phyloP scores from a whole-genome alignment of 1,140 invertebrate species.

The Zaprionus vittiger region DNA sequence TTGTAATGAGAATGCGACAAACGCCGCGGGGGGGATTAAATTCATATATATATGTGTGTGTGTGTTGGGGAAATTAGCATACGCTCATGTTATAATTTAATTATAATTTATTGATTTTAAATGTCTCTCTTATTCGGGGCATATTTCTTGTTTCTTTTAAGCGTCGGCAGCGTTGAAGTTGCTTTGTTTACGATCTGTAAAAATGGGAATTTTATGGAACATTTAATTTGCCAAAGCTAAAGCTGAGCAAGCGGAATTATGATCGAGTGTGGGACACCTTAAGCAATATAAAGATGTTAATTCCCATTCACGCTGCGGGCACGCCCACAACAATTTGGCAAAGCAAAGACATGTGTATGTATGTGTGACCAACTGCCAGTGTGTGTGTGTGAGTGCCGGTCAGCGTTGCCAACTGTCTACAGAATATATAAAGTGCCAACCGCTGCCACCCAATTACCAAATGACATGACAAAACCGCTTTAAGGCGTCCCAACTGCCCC shows the following conservation, averaged over 20 bases:
- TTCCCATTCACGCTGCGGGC: not conserved
- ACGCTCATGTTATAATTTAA: constrained; percentile 80
- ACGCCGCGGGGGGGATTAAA: constrained; percentile 57
- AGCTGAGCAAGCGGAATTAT: constrained; percentile 32
- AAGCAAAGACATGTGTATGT: constrained; percentile 21
- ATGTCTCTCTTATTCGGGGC: constrained; percentile 62
- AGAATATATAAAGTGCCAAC: constrained; percentile 83
- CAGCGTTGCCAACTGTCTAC: constrained; percentile 62
- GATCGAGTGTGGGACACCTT: constrained; percentile 39
- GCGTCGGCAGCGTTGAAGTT: constrained; percentile 76
- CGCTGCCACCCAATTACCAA: constrained; percentile 84
- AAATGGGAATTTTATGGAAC: constrained; percentile 73
- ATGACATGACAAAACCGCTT: constrained; percentile 84
- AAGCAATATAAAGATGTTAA: constrained; percentile 21
- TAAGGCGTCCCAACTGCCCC: constrained; percentile 61
- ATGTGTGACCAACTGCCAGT: constrained; percentile 1
- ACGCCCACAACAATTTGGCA: constrained; percentile 45
- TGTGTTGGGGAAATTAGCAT: constrained; percentile 65
- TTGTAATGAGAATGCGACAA: constrained; percentile 63
- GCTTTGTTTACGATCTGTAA: constrained; percentile 79
- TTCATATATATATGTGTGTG: not conserved
- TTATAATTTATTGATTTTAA: constrained; percentile 82
- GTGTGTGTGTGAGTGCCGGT: constrained; percentile 8
- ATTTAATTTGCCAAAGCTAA: constrained; percentile 69
- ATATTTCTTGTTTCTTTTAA: constrained; percentile 26